Evolutionary conservation across 2,797 vertebrate genomes (phyloP).

Genomic region (Phalanger gymnotis): DNA sequence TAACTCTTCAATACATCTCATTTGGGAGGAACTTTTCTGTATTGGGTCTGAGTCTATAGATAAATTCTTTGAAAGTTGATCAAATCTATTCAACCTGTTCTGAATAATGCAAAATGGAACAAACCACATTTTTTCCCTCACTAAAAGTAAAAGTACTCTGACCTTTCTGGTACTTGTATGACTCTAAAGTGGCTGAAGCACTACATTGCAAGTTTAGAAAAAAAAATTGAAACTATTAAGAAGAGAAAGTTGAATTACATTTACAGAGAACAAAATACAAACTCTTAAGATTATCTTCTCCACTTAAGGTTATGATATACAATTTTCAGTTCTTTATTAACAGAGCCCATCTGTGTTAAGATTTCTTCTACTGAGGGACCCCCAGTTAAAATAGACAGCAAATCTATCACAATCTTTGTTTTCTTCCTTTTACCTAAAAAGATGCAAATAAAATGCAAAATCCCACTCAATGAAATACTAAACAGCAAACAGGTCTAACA

Average conservation of each 20-base stretch:
- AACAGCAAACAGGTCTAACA: not conserved
- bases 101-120: constrained; percentile 43
- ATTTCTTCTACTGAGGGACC: constrained; percentile 3
- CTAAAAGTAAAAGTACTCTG: constrained; percentile 42
- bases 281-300: not conserved
- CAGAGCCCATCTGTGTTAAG: constrained; percentile 11
- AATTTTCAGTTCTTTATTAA: constrained; percentile 23
- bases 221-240: constrained; percentile 21
- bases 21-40: not conserved
- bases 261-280: not conserved
- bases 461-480: not conserved
- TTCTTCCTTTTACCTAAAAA: constrained; percentile 9
- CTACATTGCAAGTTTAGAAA: constrained; percentile 27
- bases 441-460: constrained; percentile 36
- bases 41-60: constrained; percentile 2
- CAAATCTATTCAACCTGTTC: constrained; percentile 23
- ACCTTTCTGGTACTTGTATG: constrained; percentile 10
- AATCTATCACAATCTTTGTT: not conserved
- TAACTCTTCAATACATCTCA: not conserved
- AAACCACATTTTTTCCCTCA: constrained; percentile 26
- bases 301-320: constrained; percentile 31
- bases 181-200: constrained; percentile 28
- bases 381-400: constrained; percentile 11
- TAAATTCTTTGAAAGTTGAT: constrained; percentile 25
- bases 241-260: not conserved